Evolutionary conservation across 1,140 invertebrate species (phyloP).

Genomic region (Araneus ventricosus): DNA sequence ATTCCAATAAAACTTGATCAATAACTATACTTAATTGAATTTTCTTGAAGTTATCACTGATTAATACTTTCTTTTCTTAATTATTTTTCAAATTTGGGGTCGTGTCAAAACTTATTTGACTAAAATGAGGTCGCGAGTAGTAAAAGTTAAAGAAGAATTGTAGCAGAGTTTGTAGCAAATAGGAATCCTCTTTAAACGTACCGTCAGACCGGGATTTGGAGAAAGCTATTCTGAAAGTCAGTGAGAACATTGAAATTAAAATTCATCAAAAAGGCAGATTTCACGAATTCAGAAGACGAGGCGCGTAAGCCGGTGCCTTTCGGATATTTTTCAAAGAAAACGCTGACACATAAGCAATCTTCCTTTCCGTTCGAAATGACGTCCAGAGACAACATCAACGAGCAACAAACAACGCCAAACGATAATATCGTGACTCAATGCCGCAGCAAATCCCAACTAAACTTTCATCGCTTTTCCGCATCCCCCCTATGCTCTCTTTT

Average conservation of each 20-base stretch:
- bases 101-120: neutral
- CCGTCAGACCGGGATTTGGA: too few relatives aligned
- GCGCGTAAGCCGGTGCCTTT: neutral
- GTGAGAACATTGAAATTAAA: neutral
- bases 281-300: neutral
- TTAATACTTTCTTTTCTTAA: neutral
- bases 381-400: slow-evolving; percentile 41
- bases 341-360: slow-evolving; percentile 29
- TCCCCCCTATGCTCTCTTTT: neutral
- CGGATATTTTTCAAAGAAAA: slow-evolving; percentile 25
- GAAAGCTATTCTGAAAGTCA: too few relatives aligned
- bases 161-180: too few relatives aligned
- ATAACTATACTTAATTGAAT: too few relatives aligned
- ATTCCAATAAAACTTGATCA: too few relatives aligned
- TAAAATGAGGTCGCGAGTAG: neutral
- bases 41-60: too few relatives aligned
- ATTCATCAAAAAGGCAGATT: slow-evolving; percentile 20
- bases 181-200: too few relatives aligned
- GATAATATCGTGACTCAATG: slow-evolving; percentile 68
- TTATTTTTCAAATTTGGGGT: neutral
- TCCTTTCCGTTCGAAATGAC: slow-evolving; percentile 22
- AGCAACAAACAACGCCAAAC: slow-evolving; percentile 31
- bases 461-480: slow-evolving; percentile 63
- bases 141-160: neutral
- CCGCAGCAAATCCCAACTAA: slow-evolving; percentile 50